Base-by-base conservation (phyloP, 2,113 vertebrate genomes). In the Phrynocephalus versicolor region DNA sequence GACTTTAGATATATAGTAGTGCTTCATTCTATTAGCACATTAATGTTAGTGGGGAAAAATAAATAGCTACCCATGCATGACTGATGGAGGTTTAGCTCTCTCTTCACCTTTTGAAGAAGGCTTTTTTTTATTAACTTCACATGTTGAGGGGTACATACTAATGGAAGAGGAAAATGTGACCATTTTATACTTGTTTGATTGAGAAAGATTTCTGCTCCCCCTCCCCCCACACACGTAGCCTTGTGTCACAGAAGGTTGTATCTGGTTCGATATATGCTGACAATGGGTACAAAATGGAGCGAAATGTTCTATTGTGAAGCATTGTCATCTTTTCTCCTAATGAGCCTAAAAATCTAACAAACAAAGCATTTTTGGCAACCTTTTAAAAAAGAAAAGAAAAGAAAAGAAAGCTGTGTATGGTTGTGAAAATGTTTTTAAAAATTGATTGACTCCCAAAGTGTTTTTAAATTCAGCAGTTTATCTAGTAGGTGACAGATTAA, bases 381-480 rank as follows among this genome's bases (percentile, higher is more conserved):
- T 69, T 78, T 37, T 2, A 78, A 76, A 77, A 77, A 75, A 78
- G 23, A 62, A 23, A 94, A 95, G 30, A 65, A 67, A 57, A 57
- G 60, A 45, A 95, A 96, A 95, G 93, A 95, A 96, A 95, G 93
- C 94, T 96, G 94, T 94, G 95, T 95, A 89, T 93, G 92, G 94
- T 95, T 96, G 94, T 96, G 96, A 96, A 94, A 95, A 96, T 81
- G 94, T 95, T 96, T 89, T 95, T 94, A 95, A 90, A 97, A 97
- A 97, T 95, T 96, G 96, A 98, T 97, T 96, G 96, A 97, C 96
- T 97, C 96, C 93, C 94, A 96, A 97, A 96, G 97, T 96, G 96
- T 96, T 97, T 97, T 97, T 97, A 97, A 97, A 97, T 97, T 97
- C 96, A 96, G 95, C 96, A 97, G 96, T 97, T 97, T 97, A 97